phyloP scores from a whole-genome alignment of 2,113 vertebrate genomes.

The Bambusicola thoracicus region DNA sequence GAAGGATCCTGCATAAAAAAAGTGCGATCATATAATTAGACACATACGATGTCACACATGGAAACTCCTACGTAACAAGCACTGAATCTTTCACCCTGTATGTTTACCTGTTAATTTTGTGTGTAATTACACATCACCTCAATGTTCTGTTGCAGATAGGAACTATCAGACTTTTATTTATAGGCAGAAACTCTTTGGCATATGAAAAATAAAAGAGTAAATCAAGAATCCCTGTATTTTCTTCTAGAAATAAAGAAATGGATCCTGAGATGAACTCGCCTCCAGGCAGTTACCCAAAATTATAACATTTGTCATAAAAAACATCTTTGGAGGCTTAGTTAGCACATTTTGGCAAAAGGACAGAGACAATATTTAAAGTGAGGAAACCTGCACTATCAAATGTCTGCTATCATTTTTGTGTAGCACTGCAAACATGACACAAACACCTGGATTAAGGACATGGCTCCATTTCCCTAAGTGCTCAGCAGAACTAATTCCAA shows the following conservation, averaged over 20 bases:
- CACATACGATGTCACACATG: not conserved
- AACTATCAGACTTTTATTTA: not conserved
- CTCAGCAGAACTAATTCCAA: conserved; percentile 35
- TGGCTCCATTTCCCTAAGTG: not conserved
- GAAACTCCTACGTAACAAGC: not conserved
- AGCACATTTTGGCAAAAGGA: not conserved
- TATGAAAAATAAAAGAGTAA: not conserved
- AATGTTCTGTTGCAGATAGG: not conserved
- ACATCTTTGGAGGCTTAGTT: not conserved
- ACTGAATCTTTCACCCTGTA: not conserved
- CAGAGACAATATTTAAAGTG: not conserved
- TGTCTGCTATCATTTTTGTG: not conserved
- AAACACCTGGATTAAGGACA: conserved; percentile 12
- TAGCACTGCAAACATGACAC: not conserved
- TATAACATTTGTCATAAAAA: not conserved
- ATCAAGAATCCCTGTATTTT: not conserved
- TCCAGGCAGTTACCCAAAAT: not conserved
- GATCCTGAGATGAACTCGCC: not conserved
- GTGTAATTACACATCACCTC: not conserved
- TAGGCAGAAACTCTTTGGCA: not conserved
- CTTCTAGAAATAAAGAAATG: not conserved
- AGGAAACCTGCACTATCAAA: not conserved
- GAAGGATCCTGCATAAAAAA: not conserved
- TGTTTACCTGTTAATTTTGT: not conserved
- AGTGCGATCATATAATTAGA: not conserved